A percentile compares a stretch with the other conserved stretches of the same genome.
phyloP scores from a whole-genome alignment of 2,113 vertebrate species.

The Ivindomyrus marchei region DNA sequence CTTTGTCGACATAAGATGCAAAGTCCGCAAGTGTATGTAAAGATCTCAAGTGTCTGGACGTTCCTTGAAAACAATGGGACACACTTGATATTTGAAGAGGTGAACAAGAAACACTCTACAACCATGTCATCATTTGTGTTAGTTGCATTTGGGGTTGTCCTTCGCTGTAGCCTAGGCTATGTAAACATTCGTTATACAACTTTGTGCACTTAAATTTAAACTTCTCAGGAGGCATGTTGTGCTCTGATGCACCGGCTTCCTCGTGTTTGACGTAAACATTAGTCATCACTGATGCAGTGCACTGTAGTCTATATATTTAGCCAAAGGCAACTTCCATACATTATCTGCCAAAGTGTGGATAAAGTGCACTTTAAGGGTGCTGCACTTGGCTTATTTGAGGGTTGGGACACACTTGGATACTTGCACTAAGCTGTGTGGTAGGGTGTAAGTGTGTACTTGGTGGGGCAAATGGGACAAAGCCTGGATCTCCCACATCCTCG shows the following conservation, averaged over 20 bases:
- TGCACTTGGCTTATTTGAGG: neutral
- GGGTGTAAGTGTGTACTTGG: neutral
- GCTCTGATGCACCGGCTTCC: neutral
- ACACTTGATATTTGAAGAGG: neutral
- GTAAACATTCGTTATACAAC: neutral
- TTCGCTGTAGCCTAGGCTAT: neutral
- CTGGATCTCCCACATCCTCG: neutral
- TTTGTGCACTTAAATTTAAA: neutral
- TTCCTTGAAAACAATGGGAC: neutral
- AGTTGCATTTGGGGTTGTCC: neutral
- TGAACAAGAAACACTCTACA: neutral
- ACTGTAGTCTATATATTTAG: neutral
- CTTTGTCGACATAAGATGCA: neutral
- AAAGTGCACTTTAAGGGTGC: neutral
- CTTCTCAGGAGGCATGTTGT: neutral
- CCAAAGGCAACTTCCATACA: neutral
- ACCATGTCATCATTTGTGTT: neutral
- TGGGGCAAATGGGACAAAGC: neutral
- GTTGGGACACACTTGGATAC: neutral
- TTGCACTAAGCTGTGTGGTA: neutral
- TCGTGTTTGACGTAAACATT: neutral
- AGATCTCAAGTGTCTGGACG: neutral
- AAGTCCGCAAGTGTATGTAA: neutral
- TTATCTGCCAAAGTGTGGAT: neutral
- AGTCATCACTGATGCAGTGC: neutral